A percentile compares a stretch with the other conserved stretches of the same genome.
phyloP scores from a whole-genome alignment of 2,888 invertebrate species.

The Gryllus longicercus region DNA sequence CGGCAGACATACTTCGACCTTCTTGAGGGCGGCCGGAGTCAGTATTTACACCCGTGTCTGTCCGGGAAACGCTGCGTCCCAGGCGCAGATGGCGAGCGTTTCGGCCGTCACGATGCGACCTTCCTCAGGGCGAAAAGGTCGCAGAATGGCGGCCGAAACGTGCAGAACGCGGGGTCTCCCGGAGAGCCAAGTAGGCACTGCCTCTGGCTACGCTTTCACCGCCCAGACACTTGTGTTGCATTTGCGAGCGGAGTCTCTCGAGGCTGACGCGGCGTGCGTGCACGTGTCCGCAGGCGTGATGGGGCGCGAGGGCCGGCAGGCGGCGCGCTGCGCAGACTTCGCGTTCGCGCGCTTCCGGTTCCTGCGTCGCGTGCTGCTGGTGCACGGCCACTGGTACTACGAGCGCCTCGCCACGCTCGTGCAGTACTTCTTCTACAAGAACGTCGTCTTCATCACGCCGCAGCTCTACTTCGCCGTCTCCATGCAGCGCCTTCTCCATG shows the following conservation, averaged over 20 bases:
- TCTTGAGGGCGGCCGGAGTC: too few relatives aligned
- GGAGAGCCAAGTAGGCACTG: too few relatives aligned
- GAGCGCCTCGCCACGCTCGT: conserved; percentile 68
- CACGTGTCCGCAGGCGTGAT: conserved; percentile 47
- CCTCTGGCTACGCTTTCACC: too few relatives aligned
- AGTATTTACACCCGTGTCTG: too few relatives aligned
- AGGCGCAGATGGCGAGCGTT: too few relatives aligned
- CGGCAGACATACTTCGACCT: too few relatives aligned
- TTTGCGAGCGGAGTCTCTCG: background rate
- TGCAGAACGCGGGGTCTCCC: too few relatives aligned
- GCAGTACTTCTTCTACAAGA: conserved; percentile 84
- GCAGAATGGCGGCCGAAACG: too few relatives aligned
- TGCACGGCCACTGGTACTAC: conserved; percentile 83
- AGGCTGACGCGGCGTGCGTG: background rate
- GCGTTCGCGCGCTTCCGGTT: conserved; percentile 80
- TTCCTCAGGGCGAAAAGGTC: too few relatives aligned
- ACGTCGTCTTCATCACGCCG: conserved; percentile 67
- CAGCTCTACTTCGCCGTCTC: conserved; percentile 53
- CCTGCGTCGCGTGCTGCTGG: conserved; percentile 69
- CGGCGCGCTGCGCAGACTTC: conserved; percentile 73
- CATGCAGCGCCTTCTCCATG: conserved; percentile 49
- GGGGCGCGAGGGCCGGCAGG: conserved; percentile 60
- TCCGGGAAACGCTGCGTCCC: too few relatives aligned
- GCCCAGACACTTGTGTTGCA: too few relatives aligned
- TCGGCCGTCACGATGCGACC: too few relatives aligned